Conservation (phyloP, 2,888 invertebrate species). For the Ligdia adustata region DNA sequence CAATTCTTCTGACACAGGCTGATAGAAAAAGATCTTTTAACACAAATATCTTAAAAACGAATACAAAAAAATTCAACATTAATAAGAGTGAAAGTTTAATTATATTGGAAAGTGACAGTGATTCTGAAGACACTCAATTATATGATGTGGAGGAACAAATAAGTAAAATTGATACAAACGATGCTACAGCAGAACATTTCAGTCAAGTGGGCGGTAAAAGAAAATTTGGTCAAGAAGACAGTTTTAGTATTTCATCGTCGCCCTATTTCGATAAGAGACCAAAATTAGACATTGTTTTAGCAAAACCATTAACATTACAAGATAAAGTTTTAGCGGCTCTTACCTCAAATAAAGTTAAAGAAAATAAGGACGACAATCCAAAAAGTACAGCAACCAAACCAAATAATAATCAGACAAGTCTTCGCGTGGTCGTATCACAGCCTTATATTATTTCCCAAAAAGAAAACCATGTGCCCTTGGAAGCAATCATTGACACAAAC, state of each 20-base stretch:
- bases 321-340: slow-evolving; percentile 64
- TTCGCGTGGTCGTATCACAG: slow-evolving; percentile 51
- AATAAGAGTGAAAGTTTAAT: slow-evolving; percentile 54
- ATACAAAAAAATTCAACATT: slow-evolving; percentile 9
- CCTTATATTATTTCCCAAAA: slow-evolving; percentile 51
- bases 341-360: slow-evolving; percentile 49
- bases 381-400: neutral
- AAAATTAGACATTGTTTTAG: slow-evolving; percentile 48
- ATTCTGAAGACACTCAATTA: slow-evolving; percentile 55
- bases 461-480: slow-evolving; percentile 59
- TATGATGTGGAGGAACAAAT: slow-evolving; percentile 45
- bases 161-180: slow-evolving; percentile 19
- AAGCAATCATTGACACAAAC: neutral
- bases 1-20: slow-evolving; percentile 67
- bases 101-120: slow-evolving; percentile 70
- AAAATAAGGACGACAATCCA: neutral
- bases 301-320: slow-evolving; percentile 54
- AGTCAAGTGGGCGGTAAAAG: slow-evolving; percentile 31
- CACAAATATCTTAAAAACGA: slow-evolving; percentile 25
- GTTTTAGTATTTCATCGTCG: slow-evolving; percentile 48
- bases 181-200: slow-evolving; percentile 11
- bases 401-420: slow-evolving; percentile 44
- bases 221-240: slow-evolving; percentile 53
- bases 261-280: slow-evolving; percentile 70
- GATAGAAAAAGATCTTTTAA: slow-evolving; percentile 49